phyloP scores from a whole-genome alignment of 2,888 invertebrate genomes.

The Pemphredon lugubris region DNA sequence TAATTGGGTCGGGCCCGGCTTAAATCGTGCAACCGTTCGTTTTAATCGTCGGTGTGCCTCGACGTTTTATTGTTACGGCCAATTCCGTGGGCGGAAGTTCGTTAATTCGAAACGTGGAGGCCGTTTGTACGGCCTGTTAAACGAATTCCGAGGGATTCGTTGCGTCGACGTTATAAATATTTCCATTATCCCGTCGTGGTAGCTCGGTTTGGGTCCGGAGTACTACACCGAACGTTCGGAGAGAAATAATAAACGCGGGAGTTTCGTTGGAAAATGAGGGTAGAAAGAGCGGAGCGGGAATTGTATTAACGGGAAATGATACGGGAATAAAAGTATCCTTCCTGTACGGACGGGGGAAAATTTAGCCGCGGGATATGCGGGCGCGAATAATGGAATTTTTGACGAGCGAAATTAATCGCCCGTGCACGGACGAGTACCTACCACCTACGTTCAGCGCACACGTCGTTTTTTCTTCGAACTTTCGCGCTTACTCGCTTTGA shows the following conservation, averaged over 20 bases:
- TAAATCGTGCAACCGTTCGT: slow-evolving; percentile 8
- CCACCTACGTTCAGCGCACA: no score
- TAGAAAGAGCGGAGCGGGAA: no score
- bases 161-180: neutral
- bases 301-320: neutral
- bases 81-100: slow-evolving; percentile 9
- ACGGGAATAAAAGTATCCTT: neutral
- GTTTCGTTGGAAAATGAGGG: no score
- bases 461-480: no score
- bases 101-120: neutral
- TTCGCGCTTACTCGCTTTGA: no score
- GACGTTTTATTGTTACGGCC: no score
- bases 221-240: neutral
- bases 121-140: neutral
- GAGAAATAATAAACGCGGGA: no score
- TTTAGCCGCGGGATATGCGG: no score
- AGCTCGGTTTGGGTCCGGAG: neutral
- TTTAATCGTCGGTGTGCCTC: slow-evolving; percentile 14
- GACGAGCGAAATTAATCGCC: neutral
- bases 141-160: neutral
- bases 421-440: no score
- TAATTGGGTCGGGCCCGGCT: slow-evolving; percentile 29
- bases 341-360: neutral
- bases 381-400: slow-evolving; percentile 1
- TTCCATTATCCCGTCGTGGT: neutral